Evolutionary conservation across 2,888 invertebrate species (phyloP).

Genomic region (Brachypterus glaber): DNA sequence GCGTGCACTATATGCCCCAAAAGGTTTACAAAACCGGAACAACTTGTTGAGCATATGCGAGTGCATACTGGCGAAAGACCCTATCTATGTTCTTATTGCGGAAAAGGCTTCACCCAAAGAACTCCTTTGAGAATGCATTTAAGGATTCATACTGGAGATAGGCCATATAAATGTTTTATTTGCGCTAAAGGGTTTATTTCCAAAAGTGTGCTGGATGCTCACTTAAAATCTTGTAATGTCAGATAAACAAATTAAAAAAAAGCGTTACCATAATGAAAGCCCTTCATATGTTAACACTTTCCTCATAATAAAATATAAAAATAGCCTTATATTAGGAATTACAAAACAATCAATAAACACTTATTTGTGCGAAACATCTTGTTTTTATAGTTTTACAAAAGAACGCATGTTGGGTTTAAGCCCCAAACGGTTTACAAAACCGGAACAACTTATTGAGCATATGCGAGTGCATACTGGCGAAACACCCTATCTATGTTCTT

Average conservation of each 20-base stretch:
- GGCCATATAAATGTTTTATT: slow-evolving; percentile 48
- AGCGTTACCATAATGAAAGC: slow-evolving; percentile 52
- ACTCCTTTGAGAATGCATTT: slow-evolving; percentile 50
- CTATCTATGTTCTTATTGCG: slow-evolving; percentile 48
- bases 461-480: background rate
- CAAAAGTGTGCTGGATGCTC: too few species aligned
- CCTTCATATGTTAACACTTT: slow-evolving; percentile 53
- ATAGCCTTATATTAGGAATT: too few species aligned
- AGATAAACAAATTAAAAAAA: too few species aligned
- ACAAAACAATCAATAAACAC: too few species aligned
- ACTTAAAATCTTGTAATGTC: too few species aligned
- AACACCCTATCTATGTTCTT: background rate
- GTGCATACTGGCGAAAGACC: slow-evolving; percentile 52
- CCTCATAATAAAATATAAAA: too few species aligned
- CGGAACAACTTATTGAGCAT: slow-evolving; percentile 2
- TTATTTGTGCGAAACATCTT: slow-evolving; percentile 47
- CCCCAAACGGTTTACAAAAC: slow-evolving; percentile 27
- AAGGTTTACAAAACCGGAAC: slow-evolving; percentile 3
- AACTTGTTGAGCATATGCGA: slow-evolving; percentile 40
- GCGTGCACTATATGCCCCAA: slow-evolving; percentile 5
- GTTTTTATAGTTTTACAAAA: slow-evolving; percentile 43
- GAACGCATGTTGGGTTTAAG: slow-evolving; percentile 44
- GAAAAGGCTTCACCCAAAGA: slow-evolving; percentile 49
- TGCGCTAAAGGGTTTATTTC: too few species aligned
- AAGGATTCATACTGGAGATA: slow-evolving; percentile 48